Percentiles rank a stretch among this genome's conserved stretches.
phyloP scores from a whole-genome alignment of 2,888 invertebrate species.

The Hypomecis atomaria region DNA sequence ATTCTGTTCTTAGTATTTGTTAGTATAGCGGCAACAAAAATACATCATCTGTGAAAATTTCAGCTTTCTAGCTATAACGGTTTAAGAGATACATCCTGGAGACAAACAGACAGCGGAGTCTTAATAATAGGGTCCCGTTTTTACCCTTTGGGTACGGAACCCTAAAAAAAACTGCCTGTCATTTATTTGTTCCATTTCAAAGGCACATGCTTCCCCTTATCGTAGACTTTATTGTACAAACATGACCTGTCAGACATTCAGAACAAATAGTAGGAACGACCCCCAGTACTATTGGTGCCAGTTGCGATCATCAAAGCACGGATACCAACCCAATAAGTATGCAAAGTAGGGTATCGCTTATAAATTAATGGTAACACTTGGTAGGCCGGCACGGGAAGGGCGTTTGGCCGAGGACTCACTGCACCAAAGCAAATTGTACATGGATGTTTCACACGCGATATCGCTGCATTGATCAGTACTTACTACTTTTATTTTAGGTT shows the following conservation, averaged over 20 bases:
- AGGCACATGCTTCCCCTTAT: constrained; percentile 15
- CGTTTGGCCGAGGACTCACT: constrained; percentile 63
- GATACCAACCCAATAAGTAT: constrained; percentile 36
- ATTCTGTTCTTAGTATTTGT: too few species aligned
- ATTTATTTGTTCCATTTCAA: constrained; percentile 5
- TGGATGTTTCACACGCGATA: constrained; percentile 64
- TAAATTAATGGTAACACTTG: constrained; percentile 76
- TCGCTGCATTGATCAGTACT: constrained; percentile 47
- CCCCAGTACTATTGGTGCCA: constrained; percentile 64
- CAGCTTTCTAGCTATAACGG: too few species aligned
- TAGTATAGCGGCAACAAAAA: too few species aligned
- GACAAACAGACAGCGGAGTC: too few species aligned
- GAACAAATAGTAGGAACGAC: constrained; percentile 28
- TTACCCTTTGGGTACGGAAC: too few species aligned
- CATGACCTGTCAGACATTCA: constrained; percentile 20
- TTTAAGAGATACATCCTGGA: too few species aligned
- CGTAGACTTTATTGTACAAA: constrained; percentile 10
- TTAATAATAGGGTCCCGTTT: too few species aligned
- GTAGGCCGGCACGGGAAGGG: constrained; percentile 60
- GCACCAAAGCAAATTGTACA: constrained; percentile 57
- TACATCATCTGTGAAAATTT: too few species aligned
- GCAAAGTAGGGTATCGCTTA: constrained; percentile 33
- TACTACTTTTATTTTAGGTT: constrained; percentile 5
- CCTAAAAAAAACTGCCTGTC: not conserved
- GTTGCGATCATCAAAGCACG: constrained; percentile 58